Base-by-base conservation (phyloP, 2,888 invertebrate species). In the Macrophya alboannulata region DNA sequence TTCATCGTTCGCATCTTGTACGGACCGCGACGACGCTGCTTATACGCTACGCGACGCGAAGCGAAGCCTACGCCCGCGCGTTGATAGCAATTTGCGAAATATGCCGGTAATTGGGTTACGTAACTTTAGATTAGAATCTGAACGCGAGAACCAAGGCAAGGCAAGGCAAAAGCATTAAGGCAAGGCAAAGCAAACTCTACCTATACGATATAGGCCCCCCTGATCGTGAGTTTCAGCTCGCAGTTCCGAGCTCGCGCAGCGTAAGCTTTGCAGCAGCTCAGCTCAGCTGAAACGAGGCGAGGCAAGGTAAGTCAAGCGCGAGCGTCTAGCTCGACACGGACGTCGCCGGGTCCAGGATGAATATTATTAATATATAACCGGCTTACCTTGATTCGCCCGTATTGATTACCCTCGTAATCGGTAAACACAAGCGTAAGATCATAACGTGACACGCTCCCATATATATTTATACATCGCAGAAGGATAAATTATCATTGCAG, bases 311-410 rank as follows among this genome's bases (percentile, higher is more conserved):
- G 81, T 81, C 81, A 62, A 81, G 81, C 81, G 81, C 76, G 81
- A 96, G 95, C 88, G 96, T 96, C 92, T 96, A 43, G n/a, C 25
- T 74, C 40, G 59, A 51, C 43, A 43, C 37, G 21, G 43, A 40
- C 81, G 59, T 62, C 59, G 79, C 62, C 21, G 17, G 40, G 55
- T 55, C 31, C 21, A 48, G 68, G 45, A 68, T 83, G 88, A 88
- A 90, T 90, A 92, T 92, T 91, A 91, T 92, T 92, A 91, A 92
- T 91, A 91, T 40, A 43, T 62, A 81, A 93, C 92, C 90, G 87
- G 93, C 89, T 93, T 89, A 89, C 93, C 93, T 93, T 93, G 93
- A 90, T 90, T 90, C 89, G 89, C 91, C 90, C 90, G 89, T 91
- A 92, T 91, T 91, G 91, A 92, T 92, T 90, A 88, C 90, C 77